Conservation (phyloP, 2,113 vertebrate genomes). For the Odontophorus gujanensis region DNA sequence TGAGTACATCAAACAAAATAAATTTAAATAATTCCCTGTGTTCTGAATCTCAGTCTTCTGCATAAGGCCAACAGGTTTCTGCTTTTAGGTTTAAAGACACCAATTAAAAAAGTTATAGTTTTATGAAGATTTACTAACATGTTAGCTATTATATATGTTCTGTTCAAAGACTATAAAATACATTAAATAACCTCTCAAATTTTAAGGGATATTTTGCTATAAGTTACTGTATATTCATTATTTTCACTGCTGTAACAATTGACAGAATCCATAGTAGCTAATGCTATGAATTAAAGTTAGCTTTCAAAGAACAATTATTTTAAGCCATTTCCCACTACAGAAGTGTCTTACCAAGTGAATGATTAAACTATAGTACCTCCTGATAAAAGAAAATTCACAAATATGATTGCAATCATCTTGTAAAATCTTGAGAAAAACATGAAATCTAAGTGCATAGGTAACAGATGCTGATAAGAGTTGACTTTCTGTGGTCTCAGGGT, state of each 20-base stretch:
- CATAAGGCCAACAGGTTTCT: not conserved
- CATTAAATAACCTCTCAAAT: not conserved
- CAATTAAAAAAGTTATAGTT: not conserved
- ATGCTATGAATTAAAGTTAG: not conserved
- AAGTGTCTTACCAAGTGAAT: not conserved
- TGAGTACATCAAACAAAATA: not conserved
- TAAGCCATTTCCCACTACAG: not conserved
- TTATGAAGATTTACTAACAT: not conserved
- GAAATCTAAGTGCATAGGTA: not conserved
- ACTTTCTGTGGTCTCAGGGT: not conserved
- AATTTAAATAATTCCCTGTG: not conserved
- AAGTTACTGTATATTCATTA: not conserved
- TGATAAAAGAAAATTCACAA: not conserved
- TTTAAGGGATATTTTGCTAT: not conserved
- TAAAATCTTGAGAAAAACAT: not conserved
- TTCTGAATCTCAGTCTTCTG: not conserved
- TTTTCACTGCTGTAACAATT: not conserved
- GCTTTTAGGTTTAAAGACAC: not conserved
- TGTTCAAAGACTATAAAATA: not conserved
- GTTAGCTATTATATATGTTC: not conserved
- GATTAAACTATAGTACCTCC: not conserved
- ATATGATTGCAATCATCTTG: not conserved
- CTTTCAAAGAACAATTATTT: not conserved
- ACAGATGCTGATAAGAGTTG: not conserved
- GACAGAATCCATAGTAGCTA: not conserved